phyloP scores from a whole-genome alignment of 2,888 invertebrate species.

The Acanthosepion esculentum region DNA sequence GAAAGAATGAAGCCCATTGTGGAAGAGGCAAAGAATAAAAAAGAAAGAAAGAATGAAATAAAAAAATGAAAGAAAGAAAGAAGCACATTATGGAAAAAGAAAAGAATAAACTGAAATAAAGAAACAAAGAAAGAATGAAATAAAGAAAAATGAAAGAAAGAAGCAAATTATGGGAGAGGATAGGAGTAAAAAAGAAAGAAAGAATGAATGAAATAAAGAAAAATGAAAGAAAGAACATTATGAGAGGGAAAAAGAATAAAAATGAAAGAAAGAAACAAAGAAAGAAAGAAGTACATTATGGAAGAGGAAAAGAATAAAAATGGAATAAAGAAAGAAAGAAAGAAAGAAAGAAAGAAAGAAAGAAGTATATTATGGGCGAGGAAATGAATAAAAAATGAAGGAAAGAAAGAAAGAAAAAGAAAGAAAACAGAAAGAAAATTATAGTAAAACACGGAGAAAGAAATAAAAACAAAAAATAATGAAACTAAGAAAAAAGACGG shows the following conservation, averaged over 20 bases:
- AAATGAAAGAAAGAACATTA: too few species aligned
- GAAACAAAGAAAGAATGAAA: neutral
- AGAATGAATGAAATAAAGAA: too few species aligned
- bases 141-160: too few species aligned
- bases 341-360: neutral
- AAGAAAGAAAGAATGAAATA: too few species aligned
- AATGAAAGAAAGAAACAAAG: neutral
- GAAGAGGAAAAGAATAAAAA: too few species aligned
- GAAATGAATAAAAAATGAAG: too few species aligned
- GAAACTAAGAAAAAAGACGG: neutral
- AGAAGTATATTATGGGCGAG: too few species aligned
- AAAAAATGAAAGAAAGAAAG: too few species aligned
- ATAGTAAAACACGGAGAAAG: neutral
- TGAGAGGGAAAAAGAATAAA: neutral
- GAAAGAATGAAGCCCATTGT: too few species aligned
- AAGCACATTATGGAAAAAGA: neutral
- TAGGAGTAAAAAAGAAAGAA: too few species aligned
- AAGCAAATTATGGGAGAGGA: too few species aligned
- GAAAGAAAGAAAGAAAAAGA: neutral
- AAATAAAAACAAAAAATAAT: neutral
- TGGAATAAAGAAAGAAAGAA: neutral
- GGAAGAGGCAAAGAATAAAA: too few species aligned
- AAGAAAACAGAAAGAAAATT: neutral
- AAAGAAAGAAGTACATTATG: neutral
- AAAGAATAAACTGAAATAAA: neutral